Base-by-base conservation (phyloP, 2,888 invertebrate genomes). In the Lepidonotus clava region DNA sequence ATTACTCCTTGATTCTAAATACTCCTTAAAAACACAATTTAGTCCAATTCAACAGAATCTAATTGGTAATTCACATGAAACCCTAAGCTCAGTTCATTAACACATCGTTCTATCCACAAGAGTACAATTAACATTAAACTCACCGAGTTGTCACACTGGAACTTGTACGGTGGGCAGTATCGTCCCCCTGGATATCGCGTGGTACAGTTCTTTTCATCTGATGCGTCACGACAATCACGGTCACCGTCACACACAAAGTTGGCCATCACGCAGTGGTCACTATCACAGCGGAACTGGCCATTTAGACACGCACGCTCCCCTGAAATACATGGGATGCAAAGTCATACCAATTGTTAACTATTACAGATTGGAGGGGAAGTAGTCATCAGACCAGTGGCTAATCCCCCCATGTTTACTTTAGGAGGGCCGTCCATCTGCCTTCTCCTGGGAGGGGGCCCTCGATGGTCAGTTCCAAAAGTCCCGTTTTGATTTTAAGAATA, bases 121-220 rank as follows among this genome's bases (percentile, higher is more conserved):
- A n/a, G n/a, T n/a, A n/a, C 14, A 76, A 76, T 76, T 18, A 51
- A 24, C 18, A 14, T 11, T 8, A 28, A 11, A 87, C 92, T 87
- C 90, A 94, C 95, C 92, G 98, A 97, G 94, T 98, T 98, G 86
- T 96, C 96, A 94, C 98, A 99, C 93, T 98, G 97, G 96, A 98
- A 98, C 92, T 97, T 96, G 87, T 96, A 97, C 90, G 97, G 97
- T 0, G 98, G 97, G 91, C 98, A 99, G 93, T 97, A 98, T 91
- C 97, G 95, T 84, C 97, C 98, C 84, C 96, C 97, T 0, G 98
- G 97, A 95, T 96, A 98, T 38, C 97, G 96, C 0, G 98, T 97
- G 0, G 91, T 87, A 88, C 99, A 99, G 89, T 96, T 97, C 1
- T 51, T 86, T 87, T 94, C 94, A 89, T 94, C 94, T 5, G 93